A percentile compares a stretch with the other conserved stretches of the same genome.
Conservation (phyloP, 2,113 vertebrate species). For the Prolemur simus region DNA sequence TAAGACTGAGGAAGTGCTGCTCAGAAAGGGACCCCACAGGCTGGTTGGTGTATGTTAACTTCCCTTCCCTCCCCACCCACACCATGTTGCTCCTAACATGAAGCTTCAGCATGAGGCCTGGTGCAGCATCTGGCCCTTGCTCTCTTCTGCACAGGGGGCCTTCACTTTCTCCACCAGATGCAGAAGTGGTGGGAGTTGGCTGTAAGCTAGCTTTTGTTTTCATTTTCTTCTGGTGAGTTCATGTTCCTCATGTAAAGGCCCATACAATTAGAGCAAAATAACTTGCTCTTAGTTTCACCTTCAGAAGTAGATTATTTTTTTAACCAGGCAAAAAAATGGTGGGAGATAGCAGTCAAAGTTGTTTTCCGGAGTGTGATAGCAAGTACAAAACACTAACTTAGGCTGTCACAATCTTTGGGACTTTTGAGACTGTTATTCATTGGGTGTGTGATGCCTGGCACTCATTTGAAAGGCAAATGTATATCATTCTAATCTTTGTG, state of each 20-base stretch:
- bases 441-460: conserved; percentile 16
- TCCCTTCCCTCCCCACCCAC: background rate
- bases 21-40: background rate
- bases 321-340: background rate
- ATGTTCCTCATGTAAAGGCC: background rate
- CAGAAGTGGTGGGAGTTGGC: background rate
- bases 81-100: background rate
- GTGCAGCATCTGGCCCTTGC: background rate
- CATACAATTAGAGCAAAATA: background rate
- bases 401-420: background rate
- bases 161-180: background rate
- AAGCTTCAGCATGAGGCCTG: background rate
- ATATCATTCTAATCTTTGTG: conserved; percentile 10
- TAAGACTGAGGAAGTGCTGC: background rate
- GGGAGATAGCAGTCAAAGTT: background rate
- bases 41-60: background rate
- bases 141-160: background rate
- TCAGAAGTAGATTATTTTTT: background rate
- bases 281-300: background rate
- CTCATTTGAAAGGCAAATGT: conserved; percentile 47
- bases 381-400: background rate
- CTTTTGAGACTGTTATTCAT: background rate
- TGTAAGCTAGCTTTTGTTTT: background rate
- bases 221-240: background rate
- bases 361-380: conserved; percentile 1